A percentile compares a stretch with the other conserved stretches of the same genome.
Conservation (phyloP, 2,888 invertebrate genomes). For the Dolichomitus sp. region DNA sequence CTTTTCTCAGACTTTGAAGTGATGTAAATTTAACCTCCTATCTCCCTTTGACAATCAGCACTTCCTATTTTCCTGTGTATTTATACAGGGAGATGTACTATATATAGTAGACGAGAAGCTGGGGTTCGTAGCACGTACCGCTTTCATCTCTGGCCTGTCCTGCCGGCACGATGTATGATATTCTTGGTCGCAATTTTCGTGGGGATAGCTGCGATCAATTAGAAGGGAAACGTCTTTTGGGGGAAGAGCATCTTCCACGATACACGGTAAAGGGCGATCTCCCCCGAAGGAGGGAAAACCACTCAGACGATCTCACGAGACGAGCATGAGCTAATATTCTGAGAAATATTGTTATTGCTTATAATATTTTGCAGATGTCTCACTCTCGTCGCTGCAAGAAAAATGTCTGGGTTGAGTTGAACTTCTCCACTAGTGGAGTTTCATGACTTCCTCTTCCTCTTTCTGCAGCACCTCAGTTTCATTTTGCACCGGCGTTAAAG, state of each 20-base stretch:
- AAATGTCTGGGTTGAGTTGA: neutral
- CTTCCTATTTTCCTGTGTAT: constrained; percentile 10
- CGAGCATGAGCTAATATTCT: constrained; percentile 79
- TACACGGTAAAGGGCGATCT: neutral
- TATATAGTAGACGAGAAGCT: neutral
- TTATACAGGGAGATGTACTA: neutral
- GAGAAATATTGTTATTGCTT: constrained; percentile 83
- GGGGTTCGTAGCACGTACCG: neutral
- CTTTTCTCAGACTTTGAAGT: constrained; percentile 16
- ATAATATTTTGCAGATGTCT: constrained; percentile 71
- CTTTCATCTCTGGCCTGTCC: constrained; percentile 18
- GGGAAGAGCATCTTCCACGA: too few relatives aligned
- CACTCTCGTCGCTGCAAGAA: neutral
- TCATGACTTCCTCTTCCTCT: neutral
- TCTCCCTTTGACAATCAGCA: constrained; percentile 46
- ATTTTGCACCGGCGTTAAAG: constrained; percentile 76
- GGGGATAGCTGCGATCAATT: constrained; percentile 48
- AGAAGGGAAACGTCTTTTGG: constrained; percentile 5
- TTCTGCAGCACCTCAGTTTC: constrained; percentile 48
- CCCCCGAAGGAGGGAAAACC: neutral
- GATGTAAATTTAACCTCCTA: constrained; percentile 28
- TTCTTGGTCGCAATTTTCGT: neutral
- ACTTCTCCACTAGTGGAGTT: neutral
- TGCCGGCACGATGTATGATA: constrained; percentile 13
- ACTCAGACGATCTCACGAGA: constrained; percentile 9